phyloP scores from a whole-genome alignment of 2,113 vertebrate species.

The Scortum barcoo region DNA sequence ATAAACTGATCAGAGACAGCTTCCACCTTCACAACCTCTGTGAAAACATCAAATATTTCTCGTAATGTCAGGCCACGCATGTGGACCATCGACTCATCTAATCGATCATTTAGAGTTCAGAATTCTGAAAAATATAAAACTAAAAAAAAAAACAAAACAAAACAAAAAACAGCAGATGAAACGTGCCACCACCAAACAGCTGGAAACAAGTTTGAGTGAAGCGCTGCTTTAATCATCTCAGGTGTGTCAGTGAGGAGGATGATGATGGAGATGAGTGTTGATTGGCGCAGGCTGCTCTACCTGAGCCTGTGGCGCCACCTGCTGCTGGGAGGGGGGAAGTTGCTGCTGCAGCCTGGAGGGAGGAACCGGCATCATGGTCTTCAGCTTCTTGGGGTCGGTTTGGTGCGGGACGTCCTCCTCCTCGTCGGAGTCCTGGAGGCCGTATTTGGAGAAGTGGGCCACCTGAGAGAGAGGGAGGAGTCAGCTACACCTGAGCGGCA shows the following conservation, averaged over 20 bases:
- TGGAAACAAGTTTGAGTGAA: background rate
- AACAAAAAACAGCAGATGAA: background rate
- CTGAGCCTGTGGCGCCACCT: slow-evolving; percentile 89
- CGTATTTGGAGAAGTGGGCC: slow-evolving; percentile 96
- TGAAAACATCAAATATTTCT: no score
- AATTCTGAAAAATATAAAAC: background rate
- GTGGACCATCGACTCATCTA: no score
- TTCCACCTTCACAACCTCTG: no score
- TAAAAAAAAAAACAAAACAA: background rate
- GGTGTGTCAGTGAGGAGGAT: slow-evolving; percentile 38
- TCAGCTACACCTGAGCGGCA: slow-evolving; percentile 14
- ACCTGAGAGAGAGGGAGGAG: slow-evolving; percentile 83
- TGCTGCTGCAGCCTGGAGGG: slow-evolving; percentile 68
- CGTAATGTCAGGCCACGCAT: no score
- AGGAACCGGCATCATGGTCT: slow-evolving; percentile 83
- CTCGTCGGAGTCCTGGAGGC: slow-evolving; percentile 95
- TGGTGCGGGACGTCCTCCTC: slow-evolving; percentile 90
- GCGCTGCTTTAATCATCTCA: background rate
- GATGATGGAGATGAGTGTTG: slow-evolving; percentile 43
- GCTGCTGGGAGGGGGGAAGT: slow-evolving; percentile 80
- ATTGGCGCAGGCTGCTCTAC: slow-evolving; percentile 83
- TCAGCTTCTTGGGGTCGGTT: slow-evolving; percentile 91
- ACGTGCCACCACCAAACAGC: background rate
- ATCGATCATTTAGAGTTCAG: background rate
- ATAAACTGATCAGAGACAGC: no score